A percentile compares a stretch with the other conserved stretches of the same genome.
These are phyloP conservation scores for Zygaena filipendulae DNA, from an alignment of 2,888 invertebrate species.

Conservation along the genomic window DNA sequence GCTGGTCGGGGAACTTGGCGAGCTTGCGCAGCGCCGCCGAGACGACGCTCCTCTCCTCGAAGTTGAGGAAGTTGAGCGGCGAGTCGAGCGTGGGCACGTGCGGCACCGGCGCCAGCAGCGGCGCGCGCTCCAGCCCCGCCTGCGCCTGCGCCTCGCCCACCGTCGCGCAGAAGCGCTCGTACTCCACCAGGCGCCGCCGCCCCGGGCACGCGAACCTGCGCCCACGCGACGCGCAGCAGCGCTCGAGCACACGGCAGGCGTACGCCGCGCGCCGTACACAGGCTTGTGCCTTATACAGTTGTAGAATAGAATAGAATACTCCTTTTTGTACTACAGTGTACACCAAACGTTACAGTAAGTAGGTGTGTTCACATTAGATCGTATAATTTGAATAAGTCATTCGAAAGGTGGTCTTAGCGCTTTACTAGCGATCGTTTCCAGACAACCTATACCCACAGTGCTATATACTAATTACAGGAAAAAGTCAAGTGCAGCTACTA, in stretches of 20 bases:
- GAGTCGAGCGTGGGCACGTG: slow-evolving; percentile 76
- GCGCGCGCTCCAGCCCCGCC: slow-evolving; percentile 72
- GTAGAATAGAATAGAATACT: too few relatives aligned
- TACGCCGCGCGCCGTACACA: too few relatives aligned
- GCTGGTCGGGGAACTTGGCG: slow-evolving; percentile 71
- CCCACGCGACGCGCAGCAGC: not conserved
- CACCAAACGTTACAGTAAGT: too few relatives aligned
- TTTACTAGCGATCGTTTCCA: too few relatives aligned
- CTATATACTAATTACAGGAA: too few relatives aligned
- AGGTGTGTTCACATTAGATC: too few relatives aligned
- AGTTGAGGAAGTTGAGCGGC: slow-evolving; percentile 74
- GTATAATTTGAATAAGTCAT: too few relatives aligned
- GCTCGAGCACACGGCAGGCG: not conserved
- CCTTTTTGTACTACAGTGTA: too few relatives aligned
- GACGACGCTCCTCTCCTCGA: slow-evolving; percentile 74
- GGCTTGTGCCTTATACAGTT: too few relatives aligned
- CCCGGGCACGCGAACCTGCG: slow-evolving; percentile 72
- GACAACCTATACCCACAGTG: too few relatives aligned
- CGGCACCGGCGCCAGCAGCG: slow-evolving; percentile 74
- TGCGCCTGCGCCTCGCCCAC: slow-evolving; percentile 79
- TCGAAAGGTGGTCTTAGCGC: too few relatives aligned
- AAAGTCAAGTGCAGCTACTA: too few relatives aligned
- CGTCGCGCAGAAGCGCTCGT: slow-evolving; percentile 73
- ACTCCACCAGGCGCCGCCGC: slow-evolving; percentile 71
- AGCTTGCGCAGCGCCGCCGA: slow-evolving; percentile 76